Evolutionary conservation across 2,888 invertebrate genomes (phyloP), one percentile per base, ranked within the genome.

Genomic region (Euplexia lucipara): DNA sequence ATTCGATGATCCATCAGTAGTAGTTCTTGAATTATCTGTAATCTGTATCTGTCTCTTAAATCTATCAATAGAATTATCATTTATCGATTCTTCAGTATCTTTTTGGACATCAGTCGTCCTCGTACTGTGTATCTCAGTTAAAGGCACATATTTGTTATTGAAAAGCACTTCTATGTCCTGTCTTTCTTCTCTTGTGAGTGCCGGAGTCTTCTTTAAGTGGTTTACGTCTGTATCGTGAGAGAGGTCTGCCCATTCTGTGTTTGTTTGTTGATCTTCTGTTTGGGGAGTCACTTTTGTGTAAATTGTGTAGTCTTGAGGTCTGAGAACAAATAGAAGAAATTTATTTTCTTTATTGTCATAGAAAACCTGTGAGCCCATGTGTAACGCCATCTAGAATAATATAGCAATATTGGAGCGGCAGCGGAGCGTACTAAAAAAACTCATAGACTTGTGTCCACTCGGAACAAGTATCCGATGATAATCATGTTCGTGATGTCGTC

Each of bases 211-310:
- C 2, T 86, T 82, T 1, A 90, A 78, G 61, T 90, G 86, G 83
- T 95, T 95, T 0, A 95, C 87, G 66, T 93, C 92, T 0, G 83
- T 93, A 48, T 95, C 95, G 58, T 91, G 92, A 0, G 93, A 88
- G 0, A 95, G 82, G 70, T 95, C 95, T 8, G 73, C 57, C 92
- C 90, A 92, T 26, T 84, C 70, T n/a, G 79, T 48, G 9, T 78
- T 80, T 7, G 14, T 30, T 26, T 26, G 30, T 6, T 58, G 37
- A 14, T 41, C 16, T 49, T 63, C 57, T 22, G 44, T 22, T 9
- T 10, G 9, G 3, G 18, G 39, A 0, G 39, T 16, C 0, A 48
- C n/a, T 1, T 59, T 39, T 37, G 32, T 16, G 12, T 35, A 8
- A 20, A 56, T 39, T 37, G 32, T 16, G 12, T 35, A 8, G 26